Percentiles rank a stretch among this genome's conserved stretches.
Conservation (phyloP, 2,888 invertebrate species). For the Eupsilia transversa region DNA sequence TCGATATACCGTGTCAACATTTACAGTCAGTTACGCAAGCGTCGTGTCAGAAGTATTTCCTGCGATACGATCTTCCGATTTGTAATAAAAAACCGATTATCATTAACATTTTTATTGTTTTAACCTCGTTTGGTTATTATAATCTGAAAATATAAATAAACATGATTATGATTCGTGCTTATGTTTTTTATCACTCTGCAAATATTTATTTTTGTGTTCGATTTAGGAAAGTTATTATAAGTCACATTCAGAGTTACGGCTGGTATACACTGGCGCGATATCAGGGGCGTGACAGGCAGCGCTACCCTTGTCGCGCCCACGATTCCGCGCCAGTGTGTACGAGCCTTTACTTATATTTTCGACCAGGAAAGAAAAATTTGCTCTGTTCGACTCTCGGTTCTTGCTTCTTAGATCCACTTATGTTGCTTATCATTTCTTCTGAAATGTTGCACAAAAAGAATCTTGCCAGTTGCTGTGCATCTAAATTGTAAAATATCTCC, state of each 20-base stretch:
- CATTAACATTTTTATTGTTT: slow-evolving; percentile 41
- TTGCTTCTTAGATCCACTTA: background rate
- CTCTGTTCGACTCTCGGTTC: background rate
- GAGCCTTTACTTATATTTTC: background rate
- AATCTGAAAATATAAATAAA: slow-evolving; percentile 24
- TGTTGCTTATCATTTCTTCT: background rate
- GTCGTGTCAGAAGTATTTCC: slow-evolving; percentile 21
- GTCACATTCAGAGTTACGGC: background rate
- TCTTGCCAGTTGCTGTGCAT: background rate
- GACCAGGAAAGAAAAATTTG: background rate
- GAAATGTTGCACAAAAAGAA: background rate
- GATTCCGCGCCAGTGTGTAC: too few species aligned
- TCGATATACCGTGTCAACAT: slow-evolving; percentile 25
- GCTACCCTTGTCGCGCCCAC: too few species aligned
- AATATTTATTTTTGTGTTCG: background rate
- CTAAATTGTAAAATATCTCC: background rate
- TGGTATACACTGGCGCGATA: too few species aligned
- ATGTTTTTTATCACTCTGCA: slow-evolving; percentile 12
- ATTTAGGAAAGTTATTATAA: background rate
- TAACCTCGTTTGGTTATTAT: slow-evolving; percentile 36
- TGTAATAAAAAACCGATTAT: slow-evolving; percentile 41
- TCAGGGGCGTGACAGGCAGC: too few species aligned
- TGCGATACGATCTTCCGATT: slow-evolving; percentile 35
- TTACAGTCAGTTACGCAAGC: slow-evolving; percentile 37
- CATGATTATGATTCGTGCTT: slow-evolving; percentile 19